Evolutionary conservation across 2,888 invertebrate species (phyloP), one percentile per base, ranked within the genome.

Genomic region (Rhagium mordax): DNA sequence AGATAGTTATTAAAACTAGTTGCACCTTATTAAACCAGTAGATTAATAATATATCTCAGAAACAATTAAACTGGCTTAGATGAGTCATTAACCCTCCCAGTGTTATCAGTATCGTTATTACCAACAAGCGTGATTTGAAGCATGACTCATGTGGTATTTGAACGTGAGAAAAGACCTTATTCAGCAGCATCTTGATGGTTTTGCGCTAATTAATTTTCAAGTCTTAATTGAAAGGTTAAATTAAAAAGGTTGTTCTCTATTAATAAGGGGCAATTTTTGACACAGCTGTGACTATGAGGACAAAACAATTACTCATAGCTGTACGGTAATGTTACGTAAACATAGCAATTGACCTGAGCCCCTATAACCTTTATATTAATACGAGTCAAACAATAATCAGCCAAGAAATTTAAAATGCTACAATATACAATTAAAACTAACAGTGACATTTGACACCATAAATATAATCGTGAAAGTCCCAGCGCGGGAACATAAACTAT

Each of bases 321-420:
- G 47, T 81, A 68, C 81, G 82, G 79, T 80, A 64, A 74, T 72
- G 83, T 83, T 84, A 84, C 84, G 84, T 83, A 84, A 84, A 84
- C 84, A 84, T 70, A 81, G 78, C 78, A 83, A 83, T 84, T 84
- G 83, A 84, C 83, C 83, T 81, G 74, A 33, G 78, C 81, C 79
- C 82, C 81, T 79, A 75, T 84, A 81, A 84, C 83, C 84, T 83
- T 73, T 84, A 76, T 80, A 84, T 84, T 84, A 83, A 82, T 83
- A 74, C 79, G 83, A 84, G 84, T 84, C 84, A 84, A 84, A 81
- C 82, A 79, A 71, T 76, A 79, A 80, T 80, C 77, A 76, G 78
- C 75, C 69, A 76, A 80, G 81, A 78, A 79, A 80, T 79, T 80
- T 81, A 74, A 76, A 79, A 78, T 78, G 78, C 75, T 76, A 76